Evolutionary conservation across 2,113 vertebrate species (phyloP), one percentile per base, ranked within the genome.

Genomic region (Equus quagga): DNA sequence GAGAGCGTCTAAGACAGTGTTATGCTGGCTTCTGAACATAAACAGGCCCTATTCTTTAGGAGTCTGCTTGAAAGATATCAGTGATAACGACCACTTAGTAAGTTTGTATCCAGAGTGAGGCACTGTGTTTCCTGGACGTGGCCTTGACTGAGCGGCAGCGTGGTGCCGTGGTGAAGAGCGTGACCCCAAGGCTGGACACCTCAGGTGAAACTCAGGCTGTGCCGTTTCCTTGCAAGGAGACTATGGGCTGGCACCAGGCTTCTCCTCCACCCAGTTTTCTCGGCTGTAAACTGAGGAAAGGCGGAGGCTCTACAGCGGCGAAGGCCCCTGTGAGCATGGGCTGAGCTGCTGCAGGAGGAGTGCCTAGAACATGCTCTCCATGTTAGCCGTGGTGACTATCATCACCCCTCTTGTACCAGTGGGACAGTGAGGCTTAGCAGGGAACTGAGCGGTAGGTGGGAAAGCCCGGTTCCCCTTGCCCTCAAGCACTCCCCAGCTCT

Each of bases 261-360:
- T 33, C 6, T 31, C 28, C 62, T 18, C 1, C 11, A 23, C 23
- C 8, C 6, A 21, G 58, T 26, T 49, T 60, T 36, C 36, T 87
- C 14, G 1, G 70, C 58, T 4, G 46, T 14, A 21, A 89, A 26
- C 28, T 67, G 65, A 67, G 56, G 65, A 64, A 51, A 14, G 2
- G 33, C 23, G 2, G 12, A 31, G 13, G n/a, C 3, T 1, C 2
- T 4, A 4, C 44, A 2, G 5, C 1, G 2, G 15, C 1, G 2
- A 7, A 31, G 79, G 11, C 2, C 4, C 4, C 54, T 1, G 72
- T 1, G 69, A 56, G 31, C 56, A 4, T 26, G 14, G 19, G 3
- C 0, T 1, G 4, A 28, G 19, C 26, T 17, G 24, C 23, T 31
- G 17, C 1, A 0, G 3, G 3, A 12, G 2, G 33, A n/a, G 60